Percentiles rank a stretch among this genome's conserved stretches.
These are phyloP conservation scores for Myotis planiceps DNA, from an alignment of 2,797 vertebrate species.

Conservation along the genomic window DNA sequence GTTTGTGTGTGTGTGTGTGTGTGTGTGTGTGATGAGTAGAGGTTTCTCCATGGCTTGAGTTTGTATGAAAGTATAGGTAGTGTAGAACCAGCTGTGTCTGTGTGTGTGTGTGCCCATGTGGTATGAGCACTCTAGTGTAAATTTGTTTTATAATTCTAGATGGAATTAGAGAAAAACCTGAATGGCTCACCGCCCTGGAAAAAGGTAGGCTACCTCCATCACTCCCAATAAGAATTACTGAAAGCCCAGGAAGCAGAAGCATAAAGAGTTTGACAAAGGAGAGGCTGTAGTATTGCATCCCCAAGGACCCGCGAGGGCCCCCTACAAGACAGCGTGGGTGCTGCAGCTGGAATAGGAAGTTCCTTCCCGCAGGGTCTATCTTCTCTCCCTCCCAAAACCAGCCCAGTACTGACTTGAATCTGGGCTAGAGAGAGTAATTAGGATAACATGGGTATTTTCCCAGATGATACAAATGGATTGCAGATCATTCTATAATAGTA, in stretches of 20 bases:
- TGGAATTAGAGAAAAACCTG: neutral
- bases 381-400: neutral
- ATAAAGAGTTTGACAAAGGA: neutral
- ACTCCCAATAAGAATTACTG: neutral
- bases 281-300: fast-evolving
- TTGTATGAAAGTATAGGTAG: neutral
- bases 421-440: neutral
- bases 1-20: neutral
- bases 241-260: neutral
- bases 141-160: neutral
- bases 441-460: neutral
- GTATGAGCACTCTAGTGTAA: neutral
- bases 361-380: neutral
- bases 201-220: neutral
- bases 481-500: neutral
- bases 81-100: neutral
- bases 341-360: neutral
- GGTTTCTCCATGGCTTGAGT: neutral
- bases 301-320: fast-evolving
- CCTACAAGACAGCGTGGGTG: neutral
- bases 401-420: neutral
- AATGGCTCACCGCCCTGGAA: neutral
- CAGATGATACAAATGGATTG: neutral
- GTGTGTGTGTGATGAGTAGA: neutral
- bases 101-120: neutral